phyloP scores from a whole-genome alignment of 1,140 invertebrate species.

The Drosophila pruinosa region DNA sequence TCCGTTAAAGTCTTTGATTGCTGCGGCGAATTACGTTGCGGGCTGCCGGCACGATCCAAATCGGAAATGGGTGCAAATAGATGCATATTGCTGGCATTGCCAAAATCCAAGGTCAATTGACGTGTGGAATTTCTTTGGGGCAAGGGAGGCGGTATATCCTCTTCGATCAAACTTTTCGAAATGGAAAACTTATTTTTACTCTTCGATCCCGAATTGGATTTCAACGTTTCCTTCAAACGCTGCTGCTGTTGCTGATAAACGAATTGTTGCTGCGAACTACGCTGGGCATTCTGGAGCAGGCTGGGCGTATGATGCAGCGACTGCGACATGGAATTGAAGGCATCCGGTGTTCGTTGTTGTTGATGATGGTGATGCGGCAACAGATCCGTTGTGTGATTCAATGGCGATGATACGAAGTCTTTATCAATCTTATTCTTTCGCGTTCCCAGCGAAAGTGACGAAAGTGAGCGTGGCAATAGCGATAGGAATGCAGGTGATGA shows the following conservation, averaged over 20 bases:
- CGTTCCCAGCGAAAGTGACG: conserved; percentile 83
- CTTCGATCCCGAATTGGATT: conserved; percentile 41
- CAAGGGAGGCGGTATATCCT: conserved; percentile 83
- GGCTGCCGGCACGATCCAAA: conserved; percentile 67
- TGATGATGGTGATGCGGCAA: conserved; percentile 58
- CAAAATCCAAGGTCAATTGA: conserved; percentile 54
- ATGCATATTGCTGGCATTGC: conserved; percentile 46
- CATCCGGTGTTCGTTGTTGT: conserved; percentile 40
- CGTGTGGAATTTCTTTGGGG: conserved; percentile 83
- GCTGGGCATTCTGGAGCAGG: conserved; percentile 36
- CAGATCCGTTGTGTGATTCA: conserved; percentile 67
- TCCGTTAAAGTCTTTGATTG: conserved; percentile 1
- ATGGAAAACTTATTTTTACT: conserved; percentile 62
- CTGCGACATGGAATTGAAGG: conserved; percentile 66
- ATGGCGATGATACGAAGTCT: conserved; percentile 64
- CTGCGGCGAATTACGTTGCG: conserved; percentile 56
- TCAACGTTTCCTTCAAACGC: conserved; percentile 56
- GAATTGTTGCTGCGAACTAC: conserved; percentile 43
- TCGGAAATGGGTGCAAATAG: conserved; percentile 73
- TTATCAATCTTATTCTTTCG: conserved; percentile 81
- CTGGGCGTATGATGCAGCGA: conserved; percentile 66
- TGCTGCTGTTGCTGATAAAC: conserved; percentile 60
- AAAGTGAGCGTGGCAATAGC: conserved; percentile 84
- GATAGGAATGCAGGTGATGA: conserved; percentile 83
- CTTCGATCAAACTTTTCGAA: conserved; percentile 78